Evolutionary conservation across 1,140 invertebrate species (phyloP), one percentile per base, ranked within the genome.

Genomic region (Chironomus striatipennis): DNA sequence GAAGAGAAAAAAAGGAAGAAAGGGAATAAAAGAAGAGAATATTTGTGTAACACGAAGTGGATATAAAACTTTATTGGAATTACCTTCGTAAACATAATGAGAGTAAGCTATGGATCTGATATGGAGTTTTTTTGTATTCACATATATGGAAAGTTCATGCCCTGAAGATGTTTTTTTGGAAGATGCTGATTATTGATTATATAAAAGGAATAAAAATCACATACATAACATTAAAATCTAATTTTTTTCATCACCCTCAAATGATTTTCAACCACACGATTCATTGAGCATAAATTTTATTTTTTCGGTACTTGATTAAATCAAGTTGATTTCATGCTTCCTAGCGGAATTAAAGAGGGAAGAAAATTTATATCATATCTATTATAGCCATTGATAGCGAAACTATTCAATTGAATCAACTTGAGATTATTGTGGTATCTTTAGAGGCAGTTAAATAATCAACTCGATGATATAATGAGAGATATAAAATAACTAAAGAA

Each of bases 1-100:
- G 9, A 15, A 47, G 43, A 8, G 43, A 67, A 17, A 12, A 67
- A 18, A 7, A 17, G 64, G 18, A 2, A 67, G 8, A 67, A 18
- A 18, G 17, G 20, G 20, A 70, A 70, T 18, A 17, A 70, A 70
- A 18, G 18, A 70, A 70, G 18, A 8, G 6, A 21, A 20, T 18
- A 20, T 21, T 70, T 70, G 20, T 57, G 47, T 57, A 70, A 70
- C 65, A 70, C 65, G 65, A 70, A 70, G 20, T 20, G 10, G 65
- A 70, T 20, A 70, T 70, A 70, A 70, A 70, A 70, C 7, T 70
- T 70, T 70, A 20, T 70, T 70, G 65, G 65, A 70, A 70, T 70
- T 70, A 17, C 17, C 18, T 57, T n/a, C 24, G 24, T 34, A 34
- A 34, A 34, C 24, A 57, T 57, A 57, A 57, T 57, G 47, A 57